A percentile compares a stretch with the other conserved stretches of the same genome.
These are phyloP conservation scores for Eulimnadia texana DNA, from an alignment of 1,140 invertebrate genomes.

Conservation along the genomic window DNA sequence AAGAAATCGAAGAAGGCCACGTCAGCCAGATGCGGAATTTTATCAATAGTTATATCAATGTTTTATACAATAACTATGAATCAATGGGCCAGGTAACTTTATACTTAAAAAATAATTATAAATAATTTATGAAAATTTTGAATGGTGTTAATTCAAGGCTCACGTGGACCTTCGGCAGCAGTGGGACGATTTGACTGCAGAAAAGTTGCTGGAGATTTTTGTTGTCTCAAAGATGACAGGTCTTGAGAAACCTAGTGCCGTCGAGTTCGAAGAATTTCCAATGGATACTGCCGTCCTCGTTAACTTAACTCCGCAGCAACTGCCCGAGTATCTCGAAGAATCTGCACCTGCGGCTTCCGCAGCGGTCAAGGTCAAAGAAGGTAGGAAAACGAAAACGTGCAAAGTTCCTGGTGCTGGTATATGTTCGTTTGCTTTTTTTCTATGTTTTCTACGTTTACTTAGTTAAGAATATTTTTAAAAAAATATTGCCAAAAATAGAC, in stretches of 20 bases:
- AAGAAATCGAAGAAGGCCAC: slow-evolving; percentile 83
- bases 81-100: slow-evolving; percentile 54
- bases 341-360: background rate
- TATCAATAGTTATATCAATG: slow-evolving; percentile 70
- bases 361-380: slow-evolving; percentile 4
- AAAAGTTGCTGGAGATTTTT: slow-evolving; percentile 79
- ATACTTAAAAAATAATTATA: too few species aligned
- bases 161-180: slow-evolving; percentile 79
- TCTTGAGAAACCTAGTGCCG: slow-evolving; percentile 69
- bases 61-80: slow-evolving; percentile 75
- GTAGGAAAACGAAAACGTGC: background rate
- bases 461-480: slow-evolving; percentile 6
- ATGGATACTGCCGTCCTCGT: background rate
- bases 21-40: slow-evolving; percentile 91
- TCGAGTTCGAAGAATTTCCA: slow-evolving; percentile 8
- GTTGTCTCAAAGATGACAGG: slow-evolving; percentile 79
- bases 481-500: background rate
- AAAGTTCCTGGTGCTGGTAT: background rate
- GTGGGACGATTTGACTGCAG: slow-evolving; percentile 77
- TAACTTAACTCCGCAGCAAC: background rate
- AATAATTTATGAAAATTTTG: too few species aligned
- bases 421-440: background rate
- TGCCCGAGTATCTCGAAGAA: slow-evolving; percentile 9
- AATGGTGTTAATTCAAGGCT: too few species aligned
- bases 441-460: background rate